Base-by-base conservation (phyloP, 2,113 vertebrate species). In the Myrmophylax atrothorax region DNA sequence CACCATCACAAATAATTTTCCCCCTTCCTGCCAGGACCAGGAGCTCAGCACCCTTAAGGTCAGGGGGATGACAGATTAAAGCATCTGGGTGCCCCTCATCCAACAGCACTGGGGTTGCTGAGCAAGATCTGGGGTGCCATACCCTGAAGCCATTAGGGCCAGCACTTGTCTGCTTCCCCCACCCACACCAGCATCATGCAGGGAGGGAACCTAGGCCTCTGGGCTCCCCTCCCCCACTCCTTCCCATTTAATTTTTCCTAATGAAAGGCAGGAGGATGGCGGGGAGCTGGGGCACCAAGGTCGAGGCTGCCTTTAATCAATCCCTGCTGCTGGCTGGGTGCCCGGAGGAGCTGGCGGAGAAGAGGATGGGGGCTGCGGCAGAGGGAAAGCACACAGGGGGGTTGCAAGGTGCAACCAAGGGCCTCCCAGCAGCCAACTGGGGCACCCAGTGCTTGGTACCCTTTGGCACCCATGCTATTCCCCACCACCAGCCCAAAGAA, bases 241-340 rank as follows among this genome's bases (percentile, higher is more conserved):
- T 87, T 96, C 93, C 96, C 95, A 70, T 95, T 95, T 96, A 94
- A 94, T 96, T 96, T 96, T 95, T 91, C 92, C 96, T 96, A 96
- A 96, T 96, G 95, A 96, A 96, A 96, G 96, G 91, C 92, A 96
- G 87, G 87, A 93, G 92, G 93, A 93, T 94, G 96, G 96, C 69
- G 33, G 93, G 93, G 93, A 95, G 95, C 89, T 0, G 87, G 95
- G 95, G 95, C 96, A 96, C 87, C 96, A 96, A 96, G 96, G 96
- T 96, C 94, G 86, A 96, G 96, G 91, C 96, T 96, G 93, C 73
- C 96, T 96, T 96, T 96, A 96, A 96, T 96, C 95, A 96, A 96
- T 96, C 93, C 93, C 89, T 0, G 87, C 87, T 74, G 87, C 89
- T 96, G 95, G 96, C 96, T 91, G 84, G 81, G 84, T 81, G 96